A percentile compares a stretch with the other conserved stretches of the same genome.
phyloP scores from a whole-genome alignment of 2,113 vertebrate species.

The Ornithorhynchus anatinus region DNA sequence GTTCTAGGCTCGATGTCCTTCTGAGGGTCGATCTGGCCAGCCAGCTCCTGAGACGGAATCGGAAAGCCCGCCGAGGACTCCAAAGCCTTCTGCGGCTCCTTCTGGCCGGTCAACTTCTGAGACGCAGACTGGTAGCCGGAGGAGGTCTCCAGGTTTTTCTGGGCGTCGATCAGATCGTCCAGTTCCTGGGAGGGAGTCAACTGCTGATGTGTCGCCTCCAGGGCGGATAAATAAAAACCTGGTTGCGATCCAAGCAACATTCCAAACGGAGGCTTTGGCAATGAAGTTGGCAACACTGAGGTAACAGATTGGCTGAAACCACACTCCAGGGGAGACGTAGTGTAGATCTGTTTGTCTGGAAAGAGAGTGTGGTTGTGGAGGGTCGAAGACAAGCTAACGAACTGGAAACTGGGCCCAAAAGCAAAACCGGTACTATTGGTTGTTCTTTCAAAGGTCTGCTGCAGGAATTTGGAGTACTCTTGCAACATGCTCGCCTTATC shows the following conservation, averaged over 20 bases:
- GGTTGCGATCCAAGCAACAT: constrained; percentile 93
- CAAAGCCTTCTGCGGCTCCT: constrained; percentile 88
- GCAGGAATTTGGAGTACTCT: constrained; percentile 98
- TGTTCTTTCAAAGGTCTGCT: constrained; percentile 97
- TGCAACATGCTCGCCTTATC: constrained; percentile 94
- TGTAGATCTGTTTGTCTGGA: constrained; percentile 93
- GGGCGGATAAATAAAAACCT: constrained; percentile 88
- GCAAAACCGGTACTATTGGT: constrained; percentile 91
- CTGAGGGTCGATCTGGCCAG: constrained; percentile 86
- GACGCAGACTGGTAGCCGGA: constrained; percentile 87
- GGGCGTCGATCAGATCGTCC: constrained; percentile 95
- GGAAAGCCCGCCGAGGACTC: constrained; percentile 85
- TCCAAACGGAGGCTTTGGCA: constrained; percentile 95
- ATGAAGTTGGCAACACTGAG: constrained; percentile 90
- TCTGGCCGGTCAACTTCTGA: constrained; percentile 90
- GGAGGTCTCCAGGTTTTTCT: constrained; percentile 84
- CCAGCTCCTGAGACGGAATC: constrained; percentile 88
- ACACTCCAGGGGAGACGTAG: constrained; percentile 92
- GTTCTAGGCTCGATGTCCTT: constrained; percentile 88
- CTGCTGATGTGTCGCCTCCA: constrained; percentile 95
- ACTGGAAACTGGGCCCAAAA: constrained; percentile 89
- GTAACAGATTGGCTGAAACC: constrained; percentile 90
- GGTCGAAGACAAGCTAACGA: constrained; percentile 89
- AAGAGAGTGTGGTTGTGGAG: constrained; percentile 91
- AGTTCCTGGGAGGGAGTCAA: constrained; percentile 98